Evolutionary conservation across 2,797 vertebrate species (phyloP).

Genomic region (Momotus momota): DNA sequence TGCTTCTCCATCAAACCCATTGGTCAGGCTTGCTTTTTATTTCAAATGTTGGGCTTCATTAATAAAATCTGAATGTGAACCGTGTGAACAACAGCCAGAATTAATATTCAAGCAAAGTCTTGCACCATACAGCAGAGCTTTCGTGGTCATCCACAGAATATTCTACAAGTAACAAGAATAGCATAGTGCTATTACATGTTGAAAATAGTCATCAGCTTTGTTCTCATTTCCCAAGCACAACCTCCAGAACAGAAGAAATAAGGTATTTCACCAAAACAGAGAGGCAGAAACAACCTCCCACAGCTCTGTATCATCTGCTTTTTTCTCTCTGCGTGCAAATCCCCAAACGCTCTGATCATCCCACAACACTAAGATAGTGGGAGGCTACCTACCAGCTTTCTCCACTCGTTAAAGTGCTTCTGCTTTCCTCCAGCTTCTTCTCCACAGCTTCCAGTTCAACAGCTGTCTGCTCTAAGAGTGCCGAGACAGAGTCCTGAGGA

Average conservation of each 20-base stretch:
- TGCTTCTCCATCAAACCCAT: neutral
- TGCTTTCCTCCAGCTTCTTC: conserved; percentile 76
- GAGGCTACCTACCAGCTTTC: conserved; percentile 84
- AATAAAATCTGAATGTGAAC: neutral
- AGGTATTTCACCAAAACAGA: neutral
- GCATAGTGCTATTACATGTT: neutral
- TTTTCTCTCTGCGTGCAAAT: neutral
- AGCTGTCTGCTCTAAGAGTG: conserved; percentile 80
- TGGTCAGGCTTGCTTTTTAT: neutral
- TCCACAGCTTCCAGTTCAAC: conserved; percentile 82
- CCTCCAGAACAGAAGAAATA: neutral
- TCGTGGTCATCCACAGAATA: neutral
- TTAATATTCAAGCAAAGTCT: neutral
- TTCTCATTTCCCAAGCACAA: neutral
- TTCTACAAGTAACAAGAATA: neutral
- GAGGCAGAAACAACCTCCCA: neutral
- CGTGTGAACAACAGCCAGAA: neutral
- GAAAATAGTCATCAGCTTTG: too few relatives aligned
- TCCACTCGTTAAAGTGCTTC: conserved; percentile 71
- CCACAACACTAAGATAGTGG: neutral
- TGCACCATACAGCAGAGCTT: neutral
- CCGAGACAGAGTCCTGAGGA: conserved; percentile 82
- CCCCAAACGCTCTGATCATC: neutral
- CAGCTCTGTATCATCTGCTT: neutral
- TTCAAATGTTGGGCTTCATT: neutral